phyloP scores from a whole-genome alignment of 1,140 invertebrate species.

The Sesamia nonagrioides region DNA sequence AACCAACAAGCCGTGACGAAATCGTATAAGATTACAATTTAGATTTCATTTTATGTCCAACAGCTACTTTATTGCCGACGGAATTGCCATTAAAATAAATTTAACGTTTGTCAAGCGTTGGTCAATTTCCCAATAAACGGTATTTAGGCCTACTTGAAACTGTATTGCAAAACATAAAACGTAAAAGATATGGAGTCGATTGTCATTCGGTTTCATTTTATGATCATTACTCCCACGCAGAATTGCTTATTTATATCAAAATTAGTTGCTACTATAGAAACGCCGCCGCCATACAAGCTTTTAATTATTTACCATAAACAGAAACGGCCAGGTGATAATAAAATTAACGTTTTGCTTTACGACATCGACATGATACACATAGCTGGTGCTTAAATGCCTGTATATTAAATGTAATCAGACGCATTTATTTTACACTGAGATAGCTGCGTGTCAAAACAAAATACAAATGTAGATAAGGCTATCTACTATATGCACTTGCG shows the following conservation, averaged over 20 bases:
- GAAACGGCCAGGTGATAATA: conserved; percentile 52
- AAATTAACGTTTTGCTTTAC: conserved; percentile 49
- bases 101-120: conserved; percentile 38
- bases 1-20: conserved; percentile 49
- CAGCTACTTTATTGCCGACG: conserved; percentile 42
- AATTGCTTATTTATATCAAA: conserved; percentile 47
- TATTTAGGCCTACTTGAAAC: conserved; percentile 40
- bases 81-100: conserved; percentile 45
- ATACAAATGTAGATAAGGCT: neutral
- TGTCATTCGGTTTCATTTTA: conserved; percentile 30
- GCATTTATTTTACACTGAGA: neutral
- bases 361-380: conserved; percentile 39
- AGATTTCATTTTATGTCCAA: conserved; percentile 50
- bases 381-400: conserved; percentile 28
- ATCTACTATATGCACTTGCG: no score
- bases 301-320: conserved; percentile 51
- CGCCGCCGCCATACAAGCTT: conserved; percentile 22
- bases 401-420: conserved; percentile 11
- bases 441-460: neutral
- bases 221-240: conserved; percentile 36
- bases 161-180: conserved; percentile 2
- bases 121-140: conserved; percentile 45
- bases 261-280: conserved; percentile 49
- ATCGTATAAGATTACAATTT: conserved; percentile 49
- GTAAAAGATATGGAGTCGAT: conserved; percentile 8